Evolutionary conservation across 2,888 invertebrate genomes (phyloP).

Genomic region (Diaphora mendica): DNA sequence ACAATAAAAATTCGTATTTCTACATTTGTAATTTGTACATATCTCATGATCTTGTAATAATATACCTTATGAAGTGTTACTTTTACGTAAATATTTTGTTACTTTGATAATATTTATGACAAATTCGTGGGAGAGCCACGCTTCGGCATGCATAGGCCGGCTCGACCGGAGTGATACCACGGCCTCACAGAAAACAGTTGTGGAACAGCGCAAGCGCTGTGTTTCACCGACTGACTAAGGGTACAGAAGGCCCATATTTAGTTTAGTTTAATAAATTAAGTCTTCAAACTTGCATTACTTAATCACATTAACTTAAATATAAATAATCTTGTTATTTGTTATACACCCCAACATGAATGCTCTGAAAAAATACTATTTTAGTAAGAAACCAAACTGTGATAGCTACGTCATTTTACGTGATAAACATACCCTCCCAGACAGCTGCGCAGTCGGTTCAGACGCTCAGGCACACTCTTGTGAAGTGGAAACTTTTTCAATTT

Average conservation of each 20-base stretch:
- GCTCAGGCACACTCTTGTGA: slow-evolving; percentile 21
- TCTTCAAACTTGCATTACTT: not conserved
- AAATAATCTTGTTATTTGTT: not conserved
- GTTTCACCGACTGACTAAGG: too few relatives aligned
- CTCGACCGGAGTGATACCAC: too few relatives aligned
- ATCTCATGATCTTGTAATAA: too few relatives aligned
- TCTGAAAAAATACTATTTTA: not conserved
- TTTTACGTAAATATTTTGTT: not conserved
- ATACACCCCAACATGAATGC: not conserved
- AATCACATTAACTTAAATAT: not conserved
- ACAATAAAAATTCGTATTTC: too few relatives aligned
- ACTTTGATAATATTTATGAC: too few relatives aligned
- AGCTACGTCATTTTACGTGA: not conserved
- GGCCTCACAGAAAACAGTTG: too few relatives aligned
- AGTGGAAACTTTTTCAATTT: slow-evolving; percentile 49
- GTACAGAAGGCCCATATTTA: too few relatives aligned
- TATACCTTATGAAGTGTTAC: not conserved
- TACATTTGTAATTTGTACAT: too few relatives aligned
- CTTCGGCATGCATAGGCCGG: too few relatives aligned
- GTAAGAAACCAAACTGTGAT: not conserved
- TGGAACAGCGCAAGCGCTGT: too few relatives aligned
- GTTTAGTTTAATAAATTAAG: too few relatives aligned
- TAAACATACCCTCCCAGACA: slow-evolving; percentile 30
- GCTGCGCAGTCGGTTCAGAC: slow-evolving; percentile 16
- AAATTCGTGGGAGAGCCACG: too few relatives aligned